phyloP scores from a whole-genome alignment of 2,888 invertebrate species.

The Linyphia triangularis region DNA sequence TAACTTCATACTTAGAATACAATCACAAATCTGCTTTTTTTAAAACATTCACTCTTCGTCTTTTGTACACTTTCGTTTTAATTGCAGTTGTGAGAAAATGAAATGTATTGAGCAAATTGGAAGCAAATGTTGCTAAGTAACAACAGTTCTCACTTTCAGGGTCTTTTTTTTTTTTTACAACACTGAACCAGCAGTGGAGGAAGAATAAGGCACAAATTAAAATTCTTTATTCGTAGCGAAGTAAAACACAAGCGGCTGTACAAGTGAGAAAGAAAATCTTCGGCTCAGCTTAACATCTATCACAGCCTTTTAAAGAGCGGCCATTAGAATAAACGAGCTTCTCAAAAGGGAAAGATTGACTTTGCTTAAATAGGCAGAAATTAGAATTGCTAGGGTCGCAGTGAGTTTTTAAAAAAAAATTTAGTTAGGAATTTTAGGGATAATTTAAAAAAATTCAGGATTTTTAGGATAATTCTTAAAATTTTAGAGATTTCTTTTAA shows the following conservation, averaged over 20 bases:
- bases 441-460: background rate
- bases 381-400: too few relatives aligned
- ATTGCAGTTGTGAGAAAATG: background rate
- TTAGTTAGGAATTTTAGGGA: background rate
- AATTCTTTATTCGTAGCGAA: slow-evolving; percentile 8
- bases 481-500: background rate
- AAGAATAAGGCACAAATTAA: slow-evolving; percentile 65
- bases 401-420: background rate
- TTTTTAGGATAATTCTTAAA: background rate
- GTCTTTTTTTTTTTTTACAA: slow-evolving; percentile 34
- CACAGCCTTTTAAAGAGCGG: slow-evolving; percentile 54
- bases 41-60: background rate
- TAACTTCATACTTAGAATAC: background rate
- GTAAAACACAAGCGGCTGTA: slow-evolving; percentile 61
- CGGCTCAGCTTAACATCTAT: slow-evolving; percentile 30
- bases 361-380: background rate
- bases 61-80: background rate
- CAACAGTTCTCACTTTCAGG: slow-evolving; percentile 51
- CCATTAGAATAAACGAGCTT: slow-evolving; percentile 30
- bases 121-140: slow-evolving; percentile 69
- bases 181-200: slow-evolving; percentile 74
- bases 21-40: background rate
- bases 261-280: slow-evolving; percentile 33
- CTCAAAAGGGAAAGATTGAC: background rate
- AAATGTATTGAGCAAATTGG: slow-evolving; percentile 58